These are phyloP conservation scores for Sphinx pinastri DNA, from an alignment of 2,888 invertebrate species.

Conservation along the genomic window DNA sequence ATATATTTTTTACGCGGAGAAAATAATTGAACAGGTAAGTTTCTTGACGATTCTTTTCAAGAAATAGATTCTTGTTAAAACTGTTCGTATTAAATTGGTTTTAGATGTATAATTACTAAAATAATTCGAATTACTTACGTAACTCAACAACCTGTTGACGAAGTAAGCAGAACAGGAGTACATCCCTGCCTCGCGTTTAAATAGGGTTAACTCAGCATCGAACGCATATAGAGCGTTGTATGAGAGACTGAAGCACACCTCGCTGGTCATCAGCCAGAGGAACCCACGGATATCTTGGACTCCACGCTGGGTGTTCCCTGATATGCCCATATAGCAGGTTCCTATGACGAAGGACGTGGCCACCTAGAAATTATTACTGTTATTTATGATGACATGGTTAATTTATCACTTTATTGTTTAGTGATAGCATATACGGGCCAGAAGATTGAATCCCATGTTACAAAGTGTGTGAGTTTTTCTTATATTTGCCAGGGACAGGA, in stretches of 20 bases:
- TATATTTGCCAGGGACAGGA: no score
- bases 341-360: slow-evolving; percentile 71
- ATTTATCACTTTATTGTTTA: not conserved
- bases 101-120: no score
- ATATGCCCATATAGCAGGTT: slow-evolving; percentile 69
- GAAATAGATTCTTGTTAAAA: no score
- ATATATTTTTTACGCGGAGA: no score
- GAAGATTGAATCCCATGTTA: no score
- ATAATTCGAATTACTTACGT: slow-evolving; percentile 54
- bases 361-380: slow-evolving; percentile 50
- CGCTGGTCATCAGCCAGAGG: slow-evolving; percentile 79
- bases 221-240: slow-evolving; percentile 77
- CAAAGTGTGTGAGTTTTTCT: no score
- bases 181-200: slow-evolving; percentile 71
- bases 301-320: slow-evolving; percentile 74
- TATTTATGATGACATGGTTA: not conserved
- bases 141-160: slow-evolving; percentile 60
- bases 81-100: no score
- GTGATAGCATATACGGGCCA: not conserved
- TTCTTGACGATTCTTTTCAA: no score
- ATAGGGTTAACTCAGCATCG: slow-evolving; percentile 67
- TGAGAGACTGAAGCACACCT: slow-evolving; percentile 73
- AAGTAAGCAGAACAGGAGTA: slow-evolving; percentile 76
- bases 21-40: no score
- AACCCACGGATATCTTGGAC: slow-evolving; percentile 76